Base-by-base conservation (phyloP, 2,113 vertebrate species). In the Protomyctophum bolini region DNA sequence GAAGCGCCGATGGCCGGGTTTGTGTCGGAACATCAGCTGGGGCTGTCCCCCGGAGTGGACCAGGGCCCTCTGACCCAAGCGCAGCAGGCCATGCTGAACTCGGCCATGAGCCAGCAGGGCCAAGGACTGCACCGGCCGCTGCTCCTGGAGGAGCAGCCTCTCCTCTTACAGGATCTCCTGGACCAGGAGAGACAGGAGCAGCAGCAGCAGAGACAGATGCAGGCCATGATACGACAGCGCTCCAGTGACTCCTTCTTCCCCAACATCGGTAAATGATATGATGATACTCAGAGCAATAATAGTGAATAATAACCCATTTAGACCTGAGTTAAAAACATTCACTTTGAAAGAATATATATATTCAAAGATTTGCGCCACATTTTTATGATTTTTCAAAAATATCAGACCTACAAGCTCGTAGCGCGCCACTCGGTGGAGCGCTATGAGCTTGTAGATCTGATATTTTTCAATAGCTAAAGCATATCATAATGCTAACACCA, bases 141-240 rank as follows among this genome's bases (percentile, higher is more conserved):
- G 56, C 92, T 99, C 33, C 86, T 99, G 6, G 96, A 98, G 65
- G 97, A 99, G 1, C 97, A 98, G 87, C 98, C 98, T 0, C 94
- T 99, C 5, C 92, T 99, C 28, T 86, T 99, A 50, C 98, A 99
- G 87, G 98, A 99, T 61, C 95, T 99, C 54, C 78, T 99, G 70
- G 98, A 99, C 88, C 97, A 99, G 83, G 98, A 99, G 81, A 92
- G 97, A 46, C 96, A 98, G 67, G 98, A 99, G 66, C 98, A 99
- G 78, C 98, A 99, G 78, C 98, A 99, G 79, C 98, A 99, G 63
- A 92, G 96, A 56, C 97, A 99, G 86, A 99, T 99, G 98, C 98
- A 99, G 86, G 97, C 96, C 71, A 98, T 99, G 97, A 98, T 99
- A 79, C 95, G 96, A 5, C 98, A 99, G 46, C 96, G 96, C 0